Evolutionary conservation across 2,113 vertebrate species (phyloP), one percentile per base, ranked within the genome.

Genomic region (Dicerorhinus sumatrensis): DNA sequence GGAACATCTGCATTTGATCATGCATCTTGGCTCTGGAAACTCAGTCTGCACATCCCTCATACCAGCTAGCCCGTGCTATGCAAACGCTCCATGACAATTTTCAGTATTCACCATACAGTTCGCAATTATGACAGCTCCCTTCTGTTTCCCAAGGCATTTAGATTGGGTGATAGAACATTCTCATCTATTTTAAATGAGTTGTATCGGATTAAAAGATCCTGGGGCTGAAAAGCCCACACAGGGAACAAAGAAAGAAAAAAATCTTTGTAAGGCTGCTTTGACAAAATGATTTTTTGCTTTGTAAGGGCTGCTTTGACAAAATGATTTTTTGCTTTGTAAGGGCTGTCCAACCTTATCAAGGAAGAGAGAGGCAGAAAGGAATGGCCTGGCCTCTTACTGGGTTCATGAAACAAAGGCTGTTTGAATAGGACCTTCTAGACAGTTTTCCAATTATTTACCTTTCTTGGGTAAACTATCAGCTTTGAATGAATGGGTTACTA

Each of bases 161-260:
- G 87, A 97, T 29, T 33, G 94, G 89, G 31, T 91, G 86, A 90
- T 86, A 98, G 83, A 97, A 97, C 84, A 85, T 92, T 95, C 31
- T 56, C 54, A 96, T 98, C 96, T 96, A 77, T 97, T 98, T 98
- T 93, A 97, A 97, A 97, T 97, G 73, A 96, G 21, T 81, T 95
- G 69, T 96, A 96, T 96, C 23, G 16, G 96, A 98, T 76, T 89
- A 88, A 94, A 98, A 97, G 88, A 94, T 67, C 8, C 31, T 8
- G 2, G n/a, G 89, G 69, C 23, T 96, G 88, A 97, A 98, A 94
- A 97, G 72, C 70, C 60, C 93, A 36, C 60, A 89, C 91, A 93
- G 93, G 5, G 25, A 18, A 93, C 67, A 80, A 95, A 93, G 46
- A 70, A 96, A 77, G 90, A 29, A 39, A 39, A 51, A 56, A 56